Conservation (phyloP, 2,113 vertebrate species). For the Emydocephalus ijimae region DNA sequence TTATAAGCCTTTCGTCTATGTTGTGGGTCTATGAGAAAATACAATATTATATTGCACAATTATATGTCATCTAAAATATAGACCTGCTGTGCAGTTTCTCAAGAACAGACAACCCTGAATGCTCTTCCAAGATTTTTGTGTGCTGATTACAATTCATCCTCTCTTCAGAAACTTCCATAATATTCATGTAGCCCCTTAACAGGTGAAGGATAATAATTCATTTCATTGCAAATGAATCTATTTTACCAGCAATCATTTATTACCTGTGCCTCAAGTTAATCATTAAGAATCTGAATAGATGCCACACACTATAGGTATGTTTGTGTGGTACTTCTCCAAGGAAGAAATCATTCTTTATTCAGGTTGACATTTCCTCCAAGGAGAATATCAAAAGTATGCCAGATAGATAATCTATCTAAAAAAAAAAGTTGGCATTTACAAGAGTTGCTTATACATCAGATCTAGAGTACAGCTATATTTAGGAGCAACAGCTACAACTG, state of each 20-base stretch:
- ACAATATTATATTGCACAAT: neutral
- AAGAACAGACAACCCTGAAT: neutral
- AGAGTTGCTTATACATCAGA: neutral
- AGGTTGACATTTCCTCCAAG: conserved; percentile 15
- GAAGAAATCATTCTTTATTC: conserved; percentile 7
- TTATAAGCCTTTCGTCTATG: neutral
- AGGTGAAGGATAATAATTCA: conserved; percentile 5
- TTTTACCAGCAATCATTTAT: neutral
- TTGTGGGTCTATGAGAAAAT: neutral
- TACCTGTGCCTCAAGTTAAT: neutral
- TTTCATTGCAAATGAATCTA: neutral
- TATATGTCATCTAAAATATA: neutral
- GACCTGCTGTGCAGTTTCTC: neutral
- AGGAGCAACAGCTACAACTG: neutral
- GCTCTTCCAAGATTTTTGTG: neutral
- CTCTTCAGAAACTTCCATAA: neutral
- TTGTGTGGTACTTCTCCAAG: neutral
- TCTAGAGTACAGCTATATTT: neutral
- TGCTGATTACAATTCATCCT: neutral
- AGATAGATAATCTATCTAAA: neutral
- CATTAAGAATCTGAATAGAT: neutral
- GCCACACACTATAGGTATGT: neutral
- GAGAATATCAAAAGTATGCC: neutral
- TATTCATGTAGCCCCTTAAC: neutral
- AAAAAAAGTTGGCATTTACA: conserved; percentile 3